Conservation (phyloP, 1,140 invertebrate species). For the Psilanteris sp. region DNA sequence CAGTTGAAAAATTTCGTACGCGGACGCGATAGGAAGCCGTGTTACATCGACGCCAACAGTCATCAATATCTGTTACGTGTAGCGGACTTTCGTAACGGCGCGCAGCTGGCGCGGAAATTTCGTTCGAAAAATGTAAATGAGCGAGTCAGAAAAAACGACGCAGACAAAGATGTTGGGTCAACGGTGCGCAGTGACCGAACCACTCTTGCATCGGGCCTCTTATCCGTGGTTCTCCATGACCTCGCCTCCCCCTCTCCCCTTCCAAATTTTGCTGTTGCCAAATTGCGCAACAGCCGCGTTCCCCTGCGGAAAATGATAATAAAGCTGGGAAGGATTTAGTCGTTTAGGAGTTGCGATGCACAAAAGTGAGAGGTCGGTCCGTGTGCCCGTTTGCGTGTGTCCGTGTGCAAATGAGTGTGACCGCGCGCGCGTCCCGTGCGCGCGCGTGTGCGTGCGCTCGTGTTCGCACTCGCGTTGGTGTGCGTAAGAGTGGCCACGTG, state of each 20-base stretch:
- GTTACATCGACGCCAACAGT: constrained; percentile 13
- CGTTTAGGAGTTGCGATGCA: constrained; percentile 15
- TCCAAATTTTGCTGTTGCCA: too few relatives aligned
- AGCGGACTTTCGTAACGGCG: background rate
- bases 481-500: constrained; percentile 75
- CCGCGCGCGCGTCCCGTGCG: too few relatives aligned
- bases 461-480: too few relatives aligned
- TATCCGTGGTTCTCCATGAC: background rate
- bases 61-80: constrained; percentile 41
- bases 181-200: too few relatives aligned
- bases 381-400: constrained; percentile 9
- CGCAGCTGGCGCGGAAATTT: constrained; percentile 41
- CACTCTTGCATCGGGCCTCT: too few relatives aligned
- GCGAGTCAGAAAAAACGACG: too few relatives aligned
- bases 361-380: constrained; percentile 31
- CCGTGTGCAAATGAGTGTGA: constrained; percentile 9
- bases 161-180: too few relatives aligned
- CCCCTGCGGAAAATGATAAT: constrained; percentile 32
- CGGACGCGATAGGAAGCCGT: constrained; percentile 1
- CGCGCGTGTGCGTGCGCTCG: too few relatives aligned
- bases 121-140: constrained; percentile 44
- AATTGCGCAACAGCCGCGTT: too few relatives aligned
- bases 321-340: constrained; percentile 23
- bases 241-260: too few relatives aligned
- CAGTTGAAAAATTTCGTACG: constrained; percentile 24